Percentiles rank a stretch among this genome's conserved stretches.
phyloP scores from a whole-genome alignment of 2,113 vertebrate species.

The Dissostichus mawsoni region DNA sequence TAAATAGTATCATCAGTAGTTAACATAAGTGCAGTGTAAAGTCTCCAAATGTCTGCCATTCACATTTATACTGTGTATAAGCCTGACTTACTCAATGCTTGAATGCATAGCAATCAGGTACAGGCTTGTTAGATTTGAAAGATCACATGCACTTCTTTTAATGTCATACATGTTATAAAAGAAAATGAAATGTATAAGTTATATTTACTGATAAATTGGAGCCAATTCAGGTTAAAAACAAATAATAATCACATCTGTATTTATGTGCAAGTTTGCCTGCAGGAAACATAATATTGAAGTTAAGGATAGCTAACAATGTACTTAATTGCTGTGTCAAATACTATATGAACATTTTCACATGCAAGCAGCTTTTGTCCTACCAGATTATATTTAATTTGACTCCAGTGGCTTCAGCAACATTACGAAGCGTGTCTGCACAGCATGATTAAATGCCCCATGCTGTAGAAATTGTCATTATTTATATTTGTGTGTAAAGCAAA shows the following conservation, averaged over 20 bases:
- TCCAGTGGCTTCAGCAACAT: background rate
- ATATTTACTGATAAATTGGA: background rate
- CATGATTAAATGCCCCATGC: background rate
- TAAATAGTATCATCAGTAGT: too few relatives aligned
- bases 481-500: background rate
- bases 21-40: too few relatives aligned
- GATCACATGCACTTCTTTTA: background rate
- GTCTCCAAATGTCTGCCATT: background rate
- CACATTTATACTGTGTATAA: background rate
- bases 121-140: background rate
- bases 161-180: background rate
- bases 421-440: background rate
- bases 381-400: conserved; percentile 5
- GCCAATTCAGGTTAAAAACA: background rate
- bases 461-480: background rate
- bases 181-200: background rate
- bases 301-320: too few relatives aligned
- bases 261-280: background rate
- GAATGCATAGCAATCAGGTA: background rate
- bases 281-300: background rate
- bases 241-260: background rate
- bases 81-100: background rate
- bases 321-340: too few relatives aligned
- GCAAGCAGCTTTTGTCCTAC: background rate
- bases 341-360: background rate